Evolutionary conservation across 2,797 vertebrate species (phyloP), one percentile per base, ranked within the genome.

Genomic region (Morus bassanus): DNA sequence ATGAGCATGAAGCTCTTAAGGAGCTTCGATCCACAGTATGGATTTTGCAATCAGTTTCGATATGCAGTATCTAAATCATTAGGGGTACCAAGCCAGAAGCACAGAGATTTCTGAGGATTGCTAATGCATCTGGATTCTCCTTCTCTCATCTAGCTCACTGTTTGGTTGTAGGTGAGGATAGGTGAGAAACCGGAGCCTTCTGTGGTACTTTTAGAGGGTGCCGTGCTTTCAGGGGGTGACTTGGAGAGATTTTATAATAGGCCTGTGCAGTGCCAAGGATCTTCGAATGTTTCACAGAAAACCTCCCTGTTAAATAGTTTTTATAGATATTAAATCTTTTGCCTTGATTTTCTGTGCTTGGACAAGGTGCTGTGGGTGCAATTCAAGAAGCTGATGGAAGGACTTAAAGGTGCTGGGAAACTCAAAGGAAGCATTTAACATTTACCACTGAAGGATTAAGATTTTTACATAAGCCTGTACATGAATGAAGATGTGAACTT

Each of bases 1-100:
- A 89, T 51, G 61, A 35, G 73, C 73, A 84, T 1, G n/a, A 65
- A 91, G 43, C 63, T 91, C 85, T 88, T 76, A 81, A 69, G 59
- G 57, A 91, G 73, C 76, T 96, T 92, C 11, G 2, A 93, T 65
- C 53, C 79, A 45, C 23, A 21, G 16, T 46, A 89, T 45, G 13
- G 90, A 91, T 93, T 88, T 95, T 92, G 35, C 70, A 59, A 76
- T 93, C 46, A 54, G 65, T 35, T 84, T 92, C 33, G 37, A 31
- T 15, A 68, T 4, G 10, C 64, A 57, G 43, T 27, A 54, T 46
- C 43, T 59, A 70, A 91, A 78, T 43, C 69, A 65, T 56, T 24
- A 69, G 15, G 25, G 23, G 23, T 53, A 73, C 35, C 35, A 33
- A 75, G 35, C 31, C 61, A 63, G 61, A 31, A 78, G 61, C 46